Evolutionary conservation across 1,140 invertebrate genomes (phyloP).

Genomic region (Panagrolaimus sp.): DNA sequence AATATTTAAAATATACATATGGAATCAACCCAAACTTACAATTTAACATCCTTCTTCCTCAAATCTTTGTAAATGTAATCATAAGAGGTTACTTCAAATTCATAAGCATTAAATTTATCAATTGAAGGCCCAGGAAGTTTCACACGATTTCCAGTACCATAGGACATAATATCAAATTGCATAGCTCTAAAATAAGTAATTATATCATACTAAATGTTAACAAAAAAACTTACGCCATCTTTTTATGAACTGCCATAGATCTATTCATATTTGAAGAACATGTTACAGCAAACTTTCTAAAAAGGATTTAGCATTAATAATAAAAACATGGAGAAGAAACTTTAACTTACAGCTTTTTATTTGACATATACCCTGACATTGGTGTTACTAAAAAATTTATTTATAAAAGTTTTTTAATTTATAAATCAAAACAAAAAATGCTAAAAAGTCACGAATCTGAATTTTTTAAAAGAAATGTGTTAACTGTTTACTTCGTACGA

Average conservation of each 20-base stretch:
- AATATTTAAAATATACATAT: conserved; percentile 15
- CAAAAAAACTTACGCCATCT: conserved; percentile 68
- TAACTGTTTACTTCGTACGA: no score
- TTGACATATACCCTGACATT: no score
- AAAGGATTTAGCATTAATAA: conserved; percentile 22
- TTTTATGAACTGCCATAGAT: conserved; percentile 97
- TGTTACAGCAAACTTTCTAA: conserved; percentile 71
- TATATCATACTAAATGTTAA: not conserved
- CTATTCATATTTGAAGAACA: conserved; percentile 99
- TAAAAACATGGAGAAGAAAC: no score
- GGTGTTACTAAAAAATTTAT: no score
- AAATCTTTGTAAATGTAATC: conserved; percentile 96
- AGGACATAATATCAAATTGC: conserved; percentile 89
- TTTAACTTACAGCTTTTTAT: no score
- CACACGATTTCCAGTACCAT: conserved; percentile 86
- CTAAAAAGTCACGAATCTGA: no score
- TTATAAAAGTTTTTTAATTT: no score
- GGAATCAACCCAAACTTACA: conserved; percentile 55
- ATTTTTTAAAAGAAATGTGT: no score
- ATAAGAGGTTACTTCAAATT: conserved; percentile 85
- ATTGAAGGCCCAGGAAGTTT: conserved; percentile 89
- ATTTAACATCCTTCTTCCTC: conserved; percentile 65
- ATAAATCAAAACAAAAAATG: no score
- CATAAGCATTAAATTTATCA: conserved; percentile 94
- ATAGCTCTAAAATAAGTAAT: conserved; percentile 72